Conservation (phyloP, 2,797 vertebrate genomes). For the Pipistrellus kuhlii region DNA sequence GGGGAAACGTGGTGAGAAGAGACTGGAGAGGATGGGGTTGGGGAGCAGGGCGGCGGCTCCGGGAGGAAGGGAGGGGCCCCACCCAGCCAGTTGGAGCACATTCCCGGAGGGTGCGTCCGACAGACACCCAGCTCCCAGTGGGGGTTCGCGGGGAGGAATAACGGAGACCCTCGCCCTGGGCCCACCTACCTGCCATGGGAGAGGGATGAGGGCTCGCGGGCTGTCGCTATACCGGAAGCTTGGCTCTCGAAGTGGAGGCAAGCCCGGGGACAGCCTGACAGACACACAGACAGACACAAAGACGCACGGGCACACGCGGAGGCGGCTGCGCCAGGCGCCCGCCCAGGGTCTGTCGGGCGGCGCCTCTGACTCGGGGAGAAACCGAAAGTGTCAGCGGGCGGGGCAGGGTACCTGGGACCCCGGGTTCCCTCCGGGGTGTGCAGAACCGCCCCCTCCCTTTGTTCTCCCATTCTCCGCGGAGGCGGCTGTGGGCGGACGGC, state of each 20-base stretch:
- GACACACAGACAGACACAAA: constrained; percentile 74
- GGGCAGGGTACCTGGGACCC: constrained; percentile 75
- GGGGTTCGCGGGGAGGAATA: background rate
- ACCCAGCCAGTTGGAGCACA: constrained; percentile 72
- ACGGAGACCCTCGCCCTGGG: constrained; percentile 60
- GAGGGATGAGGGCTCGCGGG: background rate
- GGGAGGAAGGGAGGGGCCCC: constrained; percentile 61
- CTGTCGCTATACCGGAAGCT: background rate
- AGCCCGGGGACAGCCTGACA: constrained; percentile 68
- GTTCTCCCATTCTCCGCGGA: constrained; percentile 75
- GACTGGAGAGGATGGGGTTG: constrained; percentile 47
- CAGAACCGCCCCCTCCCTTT: constrained; percentile 82
- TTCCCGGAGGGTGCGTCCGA: constrained; percentile 68
- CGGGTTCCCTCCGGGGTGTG: constrained; percentile 70
- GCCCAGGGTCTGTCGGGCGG: constrained; percentile 76
- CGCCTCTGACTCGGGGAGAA: constrained; percentile 78
- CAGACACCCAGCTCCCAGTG: constrained; percentile 24
- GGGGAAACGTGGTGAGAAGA: background rate
- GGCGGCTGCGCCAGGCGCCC: constrained; percentile 41
- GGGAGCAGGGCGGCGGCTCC: constrained; percentile 75
- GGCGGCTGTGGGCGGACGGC: constrained; percentile 32
- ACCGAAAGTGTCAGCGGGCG: constrained; percentile 79
- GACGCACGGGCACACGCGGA: constrained; percentile 69
- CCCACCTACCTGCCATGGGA: constrained; percentile 71
- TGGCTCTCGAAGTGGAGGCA: constrained; percentile 64